Evolutionary conservation across 2,888 invertebrate species (phyloP).

Genomic region (Yponomeuta plumbellus): DNA sequence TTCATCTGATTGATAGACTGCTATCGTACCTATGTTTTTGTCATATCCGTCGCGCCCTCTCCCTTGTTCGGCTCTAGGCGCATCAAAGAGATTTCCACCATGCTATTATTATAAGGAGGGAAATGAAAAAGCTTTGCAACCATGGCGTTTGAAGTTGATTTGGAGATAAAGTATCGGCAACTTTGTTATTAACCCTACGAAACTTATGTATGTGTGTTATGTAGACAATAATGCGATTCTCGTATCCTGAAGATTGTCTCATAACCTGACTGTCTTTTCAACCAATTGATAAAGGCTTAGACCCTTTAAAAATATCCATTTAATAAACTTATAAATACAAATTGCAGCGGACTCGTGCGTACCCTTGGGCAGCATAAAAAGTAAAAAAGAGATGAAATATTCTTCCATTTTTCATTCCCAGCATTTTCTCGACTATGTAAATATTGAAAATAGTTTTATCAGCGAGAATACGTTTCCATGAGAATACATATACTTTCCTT

Average conservation of each 20-base stretch:
- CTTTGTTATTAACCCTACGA: background rate
- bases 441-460: background rate
- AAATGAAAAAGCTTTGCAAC: slow-evolving; percentile 9
- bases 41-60: slow-evolving; percentile 6
- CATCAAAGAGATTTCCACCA: slow-evolving; percentile 11
- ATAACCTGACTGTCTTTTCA: too few relatives aligned
- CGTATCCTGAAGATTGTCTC: background rate
- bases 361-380: background rate
- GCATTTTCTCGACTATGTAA: background rate
- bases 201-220: background rate
- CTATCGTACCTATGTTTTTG: slow-evolving; percentile 10
- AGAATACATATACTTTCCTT: too few relatives aligned
- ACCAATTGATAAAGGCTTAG: background rate
- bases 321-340: too few relatives aligned
- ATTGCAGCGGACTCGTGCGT: too few relatives aligned
- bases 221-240: background rate
- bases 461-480: too few relatives aligned
- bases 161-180: background rate
- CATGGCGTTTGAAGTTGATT: background rate
- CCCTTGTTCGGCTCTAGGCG: background rate
- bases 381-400: background rate
- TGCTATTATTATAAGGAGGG: background rate
- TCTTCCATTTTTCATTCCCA: background rate
- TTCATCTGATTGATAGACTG: background rate
- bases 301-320: too few relatives aligned